Evolutionary conservation across 1,140 invertebrate genomes (phyloP).

Genomic region (Pseudomyrmex flavicornis): DNA sequence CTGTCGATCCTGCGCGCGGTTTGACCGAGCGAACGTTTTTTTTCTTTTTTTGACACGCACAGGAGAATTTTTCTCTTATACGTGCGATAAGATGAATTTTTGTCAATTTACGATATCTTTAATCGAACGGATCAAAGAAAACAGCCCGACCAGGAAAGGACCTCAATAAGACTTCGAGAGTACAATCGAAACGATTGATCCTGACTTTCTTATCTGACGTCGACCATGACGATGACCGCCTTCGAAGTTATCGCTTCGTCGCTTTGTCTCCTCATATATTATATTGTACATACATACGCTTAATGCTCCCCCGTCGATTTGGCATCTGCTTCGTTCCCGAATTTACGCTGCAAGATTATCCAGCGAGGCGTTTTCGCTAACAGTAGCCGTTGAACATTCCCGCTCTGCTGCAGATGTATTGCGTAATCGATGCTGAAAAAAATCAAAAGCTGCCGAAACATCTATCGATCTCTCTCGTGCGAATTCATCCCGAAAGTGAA

Average conservation of each 20-base stretch:
- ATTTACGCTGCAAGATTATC: background rate
- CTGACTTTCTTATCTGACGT: slow-evolving; percentile 2
- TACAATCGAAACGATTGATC: slow-evolving; percentile 1
- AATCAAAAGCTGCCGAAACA: background rate
- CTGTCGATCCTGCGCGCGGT: slow-evolving; percentile 75
- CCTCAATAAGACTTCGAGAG: slow-evolving; percentile 1
- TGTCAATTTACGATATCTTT: slow-evolving; percentile 14
- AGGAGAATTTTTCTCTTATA: background rate
- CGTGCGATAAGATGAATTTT: slow-evolving; percentile 23
- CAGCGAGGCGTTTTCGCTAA: background rate
- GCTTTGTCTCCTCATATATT: slow-evolving; percentile 16
- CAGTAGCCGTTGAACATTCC: background rate
- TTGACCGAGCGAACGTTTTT: slow-evolving; percentile 81
- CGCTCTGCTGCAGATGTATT: slow-evolving; percentile 3
- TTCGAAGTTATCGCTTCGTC: slow-evolving; percentile 1
- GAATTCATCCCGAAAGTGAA: background rate
- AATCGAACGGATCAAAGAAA: slow-evolving; percentile 28
- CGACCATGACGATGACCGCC: slow-evolving; percentile 42
- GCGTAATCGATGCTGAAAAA: background rate
- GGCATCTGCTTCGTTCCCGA: background rate
- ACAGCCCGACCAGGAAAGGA: slow-evolving; percentile 63
- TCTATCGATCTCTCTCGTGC: background rate
- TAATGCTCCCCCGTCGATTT: background rate
- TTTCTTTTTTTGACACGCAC: background rate
- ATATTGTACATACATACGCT: slow-evolving; percentile 32